phyloP scores from a whole-genome alignment of 2,888 invertebrate species.

The Eupithecia inturbata region DNA sequence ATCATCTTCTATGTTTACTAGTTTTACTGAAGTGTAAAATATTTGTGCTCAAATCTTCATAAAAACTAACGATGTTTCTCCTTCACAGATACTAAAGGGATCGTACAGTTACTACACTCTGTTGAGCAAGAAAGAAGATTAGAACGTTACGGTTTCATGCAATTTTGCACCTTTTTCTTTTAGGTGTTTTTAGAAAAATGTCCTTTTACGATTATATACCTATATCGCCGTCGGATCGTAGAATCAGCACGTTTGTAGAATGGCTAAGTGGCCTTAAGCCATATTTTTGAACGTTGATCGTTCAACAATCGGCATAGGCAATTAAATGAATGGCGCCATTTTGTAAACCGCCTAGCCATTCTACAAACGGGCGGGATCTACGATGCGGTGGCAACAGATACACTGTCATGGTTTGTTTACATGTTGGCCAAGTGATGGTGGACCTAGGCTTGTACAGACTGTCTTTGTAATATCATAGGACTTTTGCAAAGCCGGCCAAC shows the following conservation, averaged over 20 bases:
- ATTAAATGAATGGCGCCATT: neutral
- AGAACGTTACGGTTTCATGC: constrained; percentile 7
- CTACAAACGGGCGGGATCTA: neutral
- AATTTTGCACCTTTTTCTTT: neutral
- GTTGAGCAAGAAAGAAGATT: constrained; percentile 58
- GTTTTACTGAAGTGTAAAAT: neutral
- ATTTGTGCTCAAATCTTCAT: neutral
- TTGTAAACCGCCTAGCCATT: neutral
- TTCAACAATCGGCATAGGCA: no score
- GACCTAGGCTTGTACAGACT: neutral
- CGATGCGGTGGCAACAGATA: neutral
- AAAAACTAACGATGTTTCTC: constrained; percentile 26
- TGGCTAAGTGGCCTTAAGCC: no score
- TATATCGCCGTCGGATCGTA: neutral
- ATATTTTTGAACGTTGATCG: no score
- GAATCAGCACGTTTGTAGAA: no score
- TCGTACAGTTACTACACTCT: constrained; percentile 71
- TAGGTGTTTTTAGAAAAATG: neutral
- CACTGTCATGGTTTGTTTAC: neutral
- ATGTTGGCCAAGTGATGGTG: neutral
- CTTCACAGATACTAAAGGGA: constrained; percentile 69
- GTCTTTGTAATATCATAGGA: neutral
- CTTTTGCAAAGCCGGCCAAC: neutral
- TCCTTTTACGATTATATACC: neutral
- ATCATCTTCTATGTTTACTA: neutral